Evolutionary conservation across 37 sponge, comb jelly and placozoan species (phyloP).

Genomic region (Beroe forskalii): DNA sequence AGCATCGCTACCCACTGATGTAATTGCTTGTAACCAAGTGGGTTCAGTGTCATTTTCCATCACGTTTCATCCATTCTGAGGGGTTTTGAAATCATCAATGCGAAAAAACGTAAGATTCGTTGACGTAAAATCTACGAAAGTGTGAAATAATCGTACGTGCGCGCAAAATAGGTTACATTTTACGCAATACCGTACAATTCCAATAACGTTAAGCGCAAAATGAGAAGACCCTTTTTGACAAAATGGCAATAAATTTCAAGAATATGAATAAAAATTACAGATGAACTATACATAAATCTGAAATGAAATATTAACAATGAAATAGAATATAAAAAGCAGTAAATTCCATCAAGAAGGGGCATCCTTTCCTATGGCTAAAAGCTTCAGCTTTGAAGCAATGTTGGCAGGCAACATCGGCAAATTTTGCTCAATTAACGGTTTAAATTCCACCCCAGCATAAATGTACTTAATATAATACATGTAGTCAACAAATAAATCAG

Average conservation of each 20-base stretch:
- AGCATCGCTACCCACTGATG: conserved; percentile 20
- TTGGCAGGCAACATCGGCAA: conserved; percentile 36
- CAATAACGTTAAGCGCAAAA: neutral
- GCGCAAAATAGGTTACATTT: neutral
- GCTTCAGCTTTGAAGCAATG: conserved; percentile 13
- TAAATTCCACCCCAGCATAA: conserved; percentile 47
- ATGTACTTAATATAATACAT: conserved; percentile 61
- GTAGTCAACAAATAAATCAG: conserved; percentile 62
- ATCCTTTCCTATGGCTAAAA: neutral
- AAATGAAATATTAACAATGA: conserved; percentile 37
- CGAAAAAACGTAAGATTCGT: no score
- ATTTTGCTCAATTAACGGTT: conserved; percentile 46
- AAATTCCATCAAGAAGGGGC: neutral
- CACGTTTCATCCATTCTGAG: neutral
- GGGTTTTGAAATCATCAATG: neutral
- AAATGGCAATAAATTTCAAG: neutral
- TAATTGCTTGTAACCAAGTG: conserved; percentile 32
- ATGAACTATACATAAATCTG: neutral
- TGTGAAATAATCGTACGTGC: conserved; percentile 16
- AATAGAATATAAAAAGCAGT: neutral
- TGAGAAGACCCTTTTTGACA: neutral
- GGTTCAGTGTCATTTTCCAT: conserved; percentile 25
- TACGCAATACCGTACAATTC: neutral
- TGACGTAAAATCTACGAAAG: no score
- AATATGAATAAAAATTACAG: neutral